Conservation (phyloP, 2,888 invertebrate genomes). For the Andrena hattorfiana region DNA sequence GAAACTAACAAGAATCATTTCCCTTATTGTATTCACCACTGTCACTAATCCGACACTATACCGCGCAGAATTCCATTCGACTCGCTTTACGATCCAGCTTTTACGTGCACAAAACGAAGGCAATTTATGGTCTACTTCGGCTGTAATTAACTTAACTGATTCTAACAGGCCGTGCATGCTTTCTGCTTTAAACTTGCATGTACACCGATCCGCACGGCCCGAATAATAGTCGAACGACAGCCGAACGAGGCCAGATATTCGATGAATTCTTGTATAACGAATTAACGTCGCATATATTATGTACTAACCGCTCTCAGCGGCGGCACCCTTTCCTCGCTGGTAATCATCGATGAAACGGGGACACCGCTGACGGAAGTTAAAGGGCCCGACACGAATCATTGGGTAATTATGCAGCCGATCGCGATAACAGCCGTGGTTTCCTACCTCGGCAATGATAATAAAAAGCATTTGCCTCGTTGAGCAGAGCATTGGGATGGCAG, state of each 20-base stretch:
- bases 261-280: neutral
- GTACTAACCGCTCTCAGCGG: conserved; percentile 87
- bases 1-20: neutral
- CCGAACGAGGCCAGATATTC: neutral
- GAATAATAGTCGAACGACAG: neutral
- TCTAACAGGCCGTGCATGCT: conserved; percentile 3
- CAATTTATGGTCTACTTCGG: conserved; percentile 15
- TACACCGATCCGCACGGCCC: neutral
- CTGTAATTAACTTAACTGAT: conserved; percentile 14
- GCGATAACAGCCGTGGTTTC: too few relatives aligned
- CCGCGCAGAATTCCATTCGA: neutral
- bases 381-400: conserved; percentile 93
- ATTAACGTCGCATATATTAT: neutral
- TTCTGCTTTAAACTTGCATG: conserved; percentile 9
- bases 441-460: neutral
- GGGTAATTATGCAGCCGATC: conserved; percentile 85
- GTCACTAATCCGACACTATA: neutral
- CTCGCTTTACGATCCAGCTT: neutral
- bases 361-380: conserved; percentile 88
- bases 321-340: conserved; percentile 92
- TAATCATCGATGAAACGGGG: conserved; percentile 91
- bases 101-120: neutral
- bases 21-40: neutral
- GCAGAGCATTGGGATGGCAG: conserved; percentile 90
- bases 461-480: neutral